phyloP scores from a whole-genome alignment of 2,888 invertebrate genomes.

The Macaria liturata region DNA sequence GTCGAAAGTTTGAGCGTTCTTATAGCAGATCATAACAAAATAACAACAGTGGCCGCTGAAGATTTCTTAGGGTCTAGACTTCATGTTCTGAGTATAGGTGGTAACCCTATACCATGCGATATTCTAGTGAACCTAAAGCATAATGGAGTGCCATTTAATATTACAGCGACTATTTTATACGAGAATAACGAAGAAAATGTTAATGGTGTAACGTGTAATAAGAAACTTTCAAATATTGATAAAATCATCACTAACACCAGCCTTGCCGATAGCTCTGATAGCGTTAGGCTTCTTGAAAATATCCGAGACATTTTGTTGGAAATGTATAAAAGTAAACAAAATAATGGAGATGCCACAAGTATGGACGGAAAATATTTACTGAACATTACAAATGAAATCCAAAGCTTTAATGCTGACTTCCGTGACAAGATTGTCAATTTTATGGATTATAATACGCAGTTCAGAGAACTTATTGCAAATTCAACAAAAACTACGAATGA shows the following conservation, averaged over 20 bases:
- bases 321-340: slow-evolving; percentile 25
- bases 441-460: slow-evolving; percentile 16
- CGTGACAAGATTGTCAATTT: slow-evolving; percentile 32
- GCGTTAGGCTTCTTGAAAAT: slow-evolving; percentile 29
- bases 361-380: slow-evolving; percentile 26
- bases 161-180: slow-evolving; percentile 48
- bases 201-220: slow-evolving; percentile 46
- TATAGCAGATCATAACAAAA: slow-evolving; percentile 61
- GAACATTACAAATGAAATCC: slow-evolving; percentile 33
- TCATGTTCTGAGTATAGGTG: slow-evolving; percentile 58
- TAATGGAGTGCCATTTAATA: slow-evolving; percentile 31
- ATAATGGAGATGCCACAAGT: slow-evolving; percentile 6
- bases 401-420: slow-evolving; percentile 28
- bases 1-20: slow-evolving; percentile 46
- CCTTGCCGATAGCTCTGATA: slow-evolving; percentile 24
- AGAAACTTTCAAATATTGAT: slow-evolving; percentile 19
- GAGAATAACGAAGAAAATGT: slow-evolving; percentile 41
- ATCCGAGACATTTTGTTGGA: slow-evolving; percentile 38
- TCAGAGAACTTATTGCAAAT: neutral
- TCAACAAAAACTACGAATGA: slow-evolving; percentile 1
- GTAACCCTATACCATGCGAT: slow-evolving; percentile 63
- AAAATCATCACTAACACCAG: slow-evolving; percentile 4
- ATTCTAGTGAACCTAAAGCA: slow-evolving; percentile 48
- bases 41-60: slow-evolving; percentile 45
- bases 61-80: slow-evolving; percentile 52